Conservation (phyloP, 2,888 invertebrate genomes). For the Diloba caeruleocephala region DNA sequence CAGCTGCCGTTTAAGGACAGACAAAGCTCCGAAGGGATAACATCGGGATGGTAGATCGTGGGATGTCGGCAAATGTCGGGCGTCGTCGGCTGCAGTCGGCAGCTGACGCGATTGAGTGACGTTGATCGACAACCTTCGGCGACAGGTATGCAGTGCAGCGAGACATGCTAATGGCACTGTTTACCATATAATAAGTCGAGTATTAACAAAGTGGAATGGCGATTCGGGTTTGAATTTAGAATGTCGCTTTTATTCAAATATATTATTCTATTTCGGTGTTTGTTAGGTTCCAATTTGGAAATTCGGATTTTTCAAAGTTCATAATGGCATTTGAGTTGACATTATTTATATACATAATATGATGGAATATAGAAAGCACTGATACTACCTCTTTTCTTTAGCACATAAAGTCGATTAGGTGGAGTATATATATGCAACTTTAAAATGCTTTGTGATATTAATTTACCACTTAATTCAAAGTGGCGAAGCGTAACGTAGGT, state of each 20-base stretch:
- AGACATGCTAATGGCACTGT: conserved; percentile 85
- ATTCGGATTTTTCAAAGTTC: conserved; percentile 40
- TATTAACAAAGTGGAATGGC: conserved; percentile 69
- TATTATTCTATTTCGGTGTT: conserved; percentile 56
- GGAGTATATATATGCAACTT: too few relatives aligned
- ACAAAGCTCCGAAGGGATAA: conserved; percentile 83
- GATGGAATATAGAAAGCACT: too few relatives aligned
- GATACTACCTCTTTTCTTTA: too few relatives aligned
- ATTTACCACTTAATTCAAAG: too few relatives aligned
- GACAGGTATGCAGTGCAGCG: conserved; percentile 68
- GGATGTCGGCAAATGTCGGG: conserved; percentile 74
- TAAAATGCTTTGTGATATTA: too few relatives aligned
- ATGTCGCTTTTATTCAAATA: conserved; percentile 62
- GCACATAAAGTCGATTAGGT: too few relatives aligned
- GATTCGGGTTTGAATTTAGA: conserved; percentile 60
- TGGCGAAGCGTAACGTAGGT: too few relatives aligned
- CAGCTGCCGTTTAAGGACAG: conserved; percentile 82
- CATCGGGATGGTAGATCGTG: conserved; percentile 77
- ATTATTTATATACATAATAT: conserved; percentile 9
- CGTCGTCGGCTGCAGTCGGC: conserved; percentile 64
- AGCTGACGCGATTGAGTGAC: conserved; percentile 71
- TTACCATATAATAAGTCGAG: conserved; percentile 86
- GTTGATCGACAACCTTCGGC: conserved; percentile 81
- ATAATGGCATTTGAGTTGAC: conserved; percentile 17
- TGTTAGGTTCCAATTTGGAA: conserved; percentile 34